Conservation (phyloP, 2,797 vertebrate species). For the Intellagama lesueurii region DNA sequence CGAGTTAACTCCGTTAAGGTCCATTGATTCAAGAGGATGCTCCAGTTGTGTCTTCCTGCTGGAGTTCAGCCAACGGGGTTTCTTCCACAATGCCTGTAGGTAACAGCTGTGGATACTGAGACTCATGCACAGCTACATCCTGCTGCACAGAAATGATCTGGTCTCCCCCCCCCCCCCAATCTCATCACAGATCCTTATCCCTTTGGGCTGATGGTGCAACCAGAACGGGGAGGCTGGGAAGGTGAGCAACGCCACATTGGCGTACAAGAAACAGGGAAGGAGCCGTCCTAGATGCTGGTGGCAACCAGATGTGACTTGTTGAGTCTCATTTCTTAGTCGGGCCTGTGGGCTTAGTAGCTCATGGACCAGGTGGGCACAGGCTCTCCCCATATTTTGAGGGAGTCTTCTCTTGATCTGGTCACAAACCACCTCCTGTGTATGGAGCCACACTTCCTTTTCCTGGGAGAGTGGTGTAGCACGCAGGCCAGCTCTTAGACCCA, state of each 20-base stretch:
- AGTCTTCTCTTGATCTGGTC: too few species aligned
- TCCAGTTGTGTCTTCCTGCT: too few species aligned
- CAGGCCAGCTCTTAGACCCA: too few species aligned
- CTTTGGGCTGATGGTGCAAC: background rate
- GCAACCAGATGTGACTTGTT: background rate
- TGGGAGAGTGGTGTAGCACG: background rate
- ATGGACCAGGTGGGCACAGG: too few species aligned
- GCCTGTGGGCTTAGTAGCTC: background rate
- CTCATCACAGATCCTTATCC: too few species aligned
- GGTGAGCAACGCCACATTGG: background rate
- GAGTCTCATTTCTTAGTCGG: background rate
- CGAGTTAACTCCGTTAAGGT: too few species aligned
- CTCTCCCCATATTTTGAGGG: too few species aligned
- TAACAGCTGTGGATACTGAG: too few species aligned
- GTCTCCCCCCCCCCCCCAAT: too few species aligned
- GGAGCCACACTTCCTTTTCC: slow-evolving; percentile 42
- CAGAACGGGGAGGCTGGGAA: too few species aligned
- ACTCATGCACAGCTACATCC: too few species aligned
- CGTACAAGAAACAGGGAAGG: background rate
- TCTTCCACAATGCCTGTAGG: background rate
- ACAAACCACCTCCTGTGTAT: background rate
- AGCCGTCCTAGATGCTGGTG: background rate
- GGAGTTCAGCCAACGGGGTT: background rate
- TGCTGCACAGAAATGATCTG: background rate
- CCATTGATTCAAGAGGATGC: too few species aligned